Evolutionary conservation across 1,140 invertebrate genomes (phyloP).

Genomic region (Sipha flava): DNA sequence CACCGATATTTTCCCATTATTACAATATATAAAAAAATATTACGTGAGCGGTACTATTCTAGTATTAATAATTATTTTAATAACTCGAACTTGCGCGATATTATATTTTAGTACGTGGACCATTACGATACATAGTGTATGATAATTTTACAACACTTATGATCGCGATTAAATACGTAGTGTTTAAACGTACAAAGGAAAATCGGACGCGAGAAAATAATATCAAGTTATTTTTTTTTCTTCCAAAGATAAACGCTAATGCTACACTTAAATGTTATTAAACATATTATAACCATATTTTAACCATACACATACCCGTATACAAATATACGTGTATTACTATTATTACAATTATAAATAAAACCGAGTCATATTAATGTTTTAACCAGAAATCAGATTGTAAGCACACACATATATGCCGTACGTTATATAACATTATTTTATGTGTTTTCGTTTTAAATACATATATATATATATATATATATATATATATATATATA

Average conservation of each 20-base stretch:
- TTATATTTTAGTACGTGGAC: not conserved
- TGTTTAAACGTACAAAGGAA: not conserved
- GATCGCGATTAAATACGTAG: not conserved
- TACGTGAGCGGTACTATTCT: no score
- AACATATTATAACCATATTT: no score
- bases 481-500: not conserved
- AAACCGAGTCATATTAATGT: not conserved
- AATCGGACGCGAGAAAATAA: not conserved
- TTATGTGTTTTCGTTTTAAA: not conserved
- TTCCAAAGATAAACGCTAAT: not conserved
- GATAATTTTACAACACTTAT: not conserved
- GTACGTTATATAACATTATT: no score
- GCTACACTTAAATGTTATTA: not conserved
- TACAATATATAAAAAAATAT: not conserved
- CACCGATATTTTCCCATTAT: conserved; percentile 16
- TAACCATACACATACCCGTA: not conserved
- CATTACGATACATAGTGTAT: not conserved
- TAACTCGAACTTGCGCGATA: not conserved
- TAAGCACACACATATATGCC: not conserved
- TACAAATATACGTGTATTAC: not conserved
- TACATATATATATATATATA: not conserved
- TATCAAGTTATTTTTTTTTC: not conserved
- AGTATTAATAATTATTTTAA: conserved; percentile 15
- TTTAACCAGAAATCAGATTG: not conserved
- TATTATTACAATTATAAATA: not conserved